These are phyloP conservation scores for Micoletzkya japonica DNA, from an alignment of 2,888 invertebrate genomes.

Conservation along the genomic window DNA sequence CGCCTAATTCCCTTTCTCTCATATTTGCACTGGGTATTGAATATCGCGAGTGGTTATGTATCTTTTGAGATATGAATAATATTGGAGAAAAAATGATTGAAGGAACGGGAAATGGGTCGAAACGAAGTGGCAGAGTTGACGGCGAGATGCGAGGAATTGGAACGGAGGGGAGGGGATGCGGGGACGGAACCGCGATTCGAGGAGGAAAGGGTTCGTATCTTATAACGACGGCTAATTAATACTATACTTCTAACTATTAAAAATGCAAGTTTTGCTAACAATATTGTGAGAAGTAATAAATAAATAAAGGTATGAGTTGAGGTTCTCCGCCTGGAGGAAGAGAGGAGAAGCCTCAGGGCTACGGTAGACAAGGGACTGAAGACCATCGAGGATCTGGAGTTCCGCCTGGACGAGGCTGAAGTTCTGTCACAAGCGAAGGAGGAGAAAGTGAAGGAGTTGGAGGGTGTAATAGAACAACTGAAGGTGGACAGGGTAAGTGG, in stretches of 20 bases:
- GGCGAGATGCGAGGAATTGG: constrained; percentile 12
- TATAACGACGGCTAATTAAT: not conserved
- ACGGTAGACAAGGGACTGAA: constrained; percentile 34
- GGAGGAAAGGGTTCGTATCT: constrained; percentile 11
- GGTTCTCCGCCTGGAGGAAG: constrained; percentile 72
- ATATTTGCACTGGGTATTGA: not conserved
- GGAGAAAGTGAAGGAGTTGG: not conserved
- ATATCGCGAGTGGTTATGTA: not conserved
- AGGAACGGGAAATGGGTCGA: constrained; percentile 72
- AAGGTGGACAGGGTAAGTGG: not conserved
- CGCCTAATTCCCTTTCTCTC: too few relatives aligned
- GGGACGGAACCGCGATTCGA: too few relatives aligned
- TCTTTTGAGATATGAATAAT: not conserved
- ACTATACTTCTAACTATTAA: too few relatives aligned
- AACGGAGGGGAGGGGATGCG: too few relatives aligned
- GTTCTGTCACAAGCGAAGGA: constrained; percentile 7
- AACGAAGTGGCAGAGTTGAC: constrained; percentile 79
- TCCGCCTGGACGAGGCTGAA: constrained; percentile 22
- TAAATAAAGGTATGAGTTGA: too few relatives aligned
- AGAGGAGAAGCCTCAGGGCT: constrained; percentile 31
- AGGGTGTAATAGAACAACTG: not conserved
- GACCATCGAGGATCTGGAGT: constrained; percentile 32
- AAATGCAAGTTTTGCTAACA: not conserved
- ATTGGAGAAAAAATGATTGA: not conserved
- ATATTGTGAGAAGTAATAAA: not conserved